Base-by-base conservation (phyloP, 2,797 vertebrate genomes). In the Petrocephalus schoutedeni region DNA sequence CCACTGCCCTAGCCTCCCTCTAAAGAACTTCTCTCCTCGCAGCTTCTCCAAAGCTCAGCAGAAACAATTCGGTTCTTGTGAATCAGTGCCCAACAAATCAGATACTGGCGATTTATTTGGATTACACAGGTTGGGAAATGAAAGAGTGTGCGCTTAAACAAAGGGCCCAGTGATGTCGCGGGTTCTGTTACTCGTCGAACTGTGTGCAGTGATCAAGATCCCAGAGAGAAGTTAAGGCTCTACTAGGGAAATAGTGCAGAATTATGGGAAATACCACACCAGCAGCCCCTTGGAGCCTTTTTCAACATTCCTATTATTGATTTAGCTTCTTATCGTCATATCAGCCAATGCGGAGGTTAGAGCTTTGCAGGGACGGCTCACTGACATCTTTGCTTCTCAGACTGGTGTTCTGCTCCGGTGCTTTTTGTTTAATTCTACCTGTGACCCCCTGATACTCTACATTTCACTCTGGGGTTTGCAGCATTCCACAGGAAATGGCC, bases 41-140 rank as follows among this genome's bases (percentile, higher is more conserved):
- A 90, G 89, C 89, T 92, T 91, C 88, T 90, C 88, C 45, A 45
- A 59, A 85, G 89, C 89, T 89, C 90, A 74, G 89, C 86, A 90
- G 80, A 88, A 92, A 92, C 92, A 92, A 91, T 92, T 91, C 90
- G 84, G 88, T 89, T 89, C 90, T 90, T 93, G 91, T 93, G 91
- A 88, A 91, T 64, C 71, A 88, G 91, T 89, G 91, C 90, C 90
- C 88, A 86, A 92, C 91, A 92, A 91, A 93, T 92, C 86, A 86
- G 92, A 92, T 93, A 91, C 91, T 89, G 89, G 89, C 91, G 90
- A 93, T 91, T 92, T 90, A 87, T 90, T 7, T 5, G 91, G 92
- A 92, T 93, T 92, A 93, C 89, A 91, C 89, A 91, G 91, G 91
- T 91, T 89, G 91, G 83, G 88, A 88, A 89, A 90, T 88, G 91